Evolutionary conservation across 2,113 vertebrate species (phyloP).

Genomic region (Equus quagga): DNA sequence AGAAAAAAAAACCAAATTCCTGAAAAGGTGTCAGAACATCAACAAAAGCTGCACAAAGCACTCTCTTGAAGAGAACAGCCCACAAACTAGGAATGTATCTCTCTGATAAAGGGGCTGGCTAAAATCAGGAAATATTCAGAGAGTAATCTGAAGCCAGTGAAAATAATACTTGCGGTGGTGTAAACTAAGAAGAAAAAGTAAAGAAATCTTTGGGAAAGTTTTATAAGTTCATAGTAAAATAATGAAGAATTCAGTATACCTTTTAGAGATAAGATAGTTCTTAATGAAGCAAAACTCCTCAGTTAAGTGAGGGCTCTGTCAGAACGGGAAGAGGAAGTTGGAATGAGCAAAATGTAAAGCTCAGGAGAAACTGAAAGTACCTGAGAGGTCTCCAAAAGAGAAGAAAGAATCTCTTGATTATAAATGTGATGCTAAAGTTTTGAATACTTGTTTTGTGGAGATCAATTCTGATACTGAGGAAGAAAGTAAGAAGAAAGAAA

Average conservation of each 20-base stretch:
- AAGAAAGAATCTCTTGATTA: neutral
- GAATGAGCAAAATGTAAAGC: neutral
- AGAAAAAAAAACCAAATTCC: neutral
- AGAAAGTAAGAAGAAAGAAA: neutral
- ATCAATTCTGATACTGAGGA: neutral
- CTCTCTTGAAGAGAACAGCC: neutral
- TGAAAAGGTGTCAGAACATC: neutral
- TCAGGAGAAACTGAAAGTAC: neutral
- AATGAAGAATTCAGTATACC: neutral
- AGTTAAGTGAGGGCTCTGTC: neutral
- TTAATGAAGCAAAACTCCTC: neutral
- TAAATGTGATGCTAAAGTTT: conserved; percentile 23
- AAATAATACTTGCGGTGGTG: neutral
- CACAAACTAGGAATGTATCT: neutral
- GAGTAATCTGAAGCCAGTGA: neutral
- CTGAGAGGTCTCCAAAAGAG: neutral
- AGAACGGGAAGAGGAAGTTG: neutral
- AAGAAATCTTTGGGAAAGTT: neutral
- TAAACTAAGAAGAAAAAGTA: conserved; percentile 34
- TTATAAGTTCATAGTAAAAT: neutral
- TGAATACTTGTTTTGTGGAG: neutral
- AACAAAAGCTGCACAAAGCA: conserved; percentile 16
- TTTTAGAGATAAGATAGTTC: neutral
- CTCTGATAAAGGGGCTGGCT: neutral
- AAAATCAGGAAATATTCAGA: neutral